These are phyloP conservation scores for Coregonus ussuriensis DNA, from an alignment of 2,797 vertebrate species.

Conservation along the genomic window DNA sequence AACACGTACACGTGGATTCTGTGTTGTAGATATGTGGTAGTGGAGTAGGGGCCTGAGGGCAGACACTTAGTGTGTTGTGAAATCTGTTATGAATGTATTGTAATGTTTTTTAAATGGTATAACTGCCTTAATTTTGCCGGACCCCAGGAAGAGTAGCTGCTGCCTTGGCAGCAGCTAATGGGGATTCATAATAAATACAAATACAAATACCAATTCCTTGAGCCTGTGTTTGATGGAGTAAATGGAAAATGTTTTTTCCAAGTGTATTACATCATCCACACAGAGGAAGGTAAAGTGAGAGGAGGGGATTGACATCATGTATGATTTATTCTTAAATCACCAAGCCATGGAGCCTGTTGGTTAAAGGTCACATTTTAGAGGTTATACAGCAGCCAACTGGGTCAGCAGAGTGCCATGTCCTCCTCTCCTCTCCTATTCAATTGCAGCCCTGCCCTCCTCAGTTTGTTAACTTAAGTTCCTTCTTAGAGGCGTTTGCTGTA, in stretches of 20 bases:
- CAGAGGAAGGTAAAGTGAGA: not conserved
- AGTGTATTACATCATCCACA: constrained; percentile 9
- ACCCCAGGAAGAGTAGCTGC: no score
- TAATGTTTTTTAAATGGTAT: no score
- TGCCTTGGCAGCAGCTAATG: no score
- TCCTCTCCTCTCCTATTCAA: not conserved
- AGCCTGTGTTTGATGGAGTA: constrained; percentile 32
- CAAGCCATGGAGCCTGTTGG: constrained; percentile 21
- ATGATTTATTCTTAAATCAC: constrained; percentile 16
- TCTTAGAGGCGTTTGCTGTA: not conserved
- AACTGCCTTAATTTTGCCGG: no score
- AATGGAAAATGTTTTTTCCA: constrained; percentile 2
- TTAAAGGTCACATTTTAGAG: constrained; percentile 31
- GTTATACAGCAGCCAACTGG: constrained; percentile 18
- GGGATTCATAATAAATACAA: no score
- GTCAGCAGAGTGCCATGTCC: constrained; percentile 24
- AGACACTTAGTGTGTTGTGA: no score
- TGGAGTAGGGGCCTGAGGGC: no score
- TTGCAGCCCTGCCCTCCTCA: not conserved
- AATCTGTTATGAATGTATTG: no score
- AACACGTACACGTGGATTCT: no score
- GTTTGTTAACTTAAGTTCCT: constrained; percentile 35
- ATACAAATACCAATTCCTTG: not conserved
- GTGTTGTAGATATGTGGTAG: no score
- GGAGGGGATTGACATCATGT: constrained; percentile 23